Conservation (phyloP, 2,888 invertebrate genomes). For the Pantelozetes paolii region DNA sequence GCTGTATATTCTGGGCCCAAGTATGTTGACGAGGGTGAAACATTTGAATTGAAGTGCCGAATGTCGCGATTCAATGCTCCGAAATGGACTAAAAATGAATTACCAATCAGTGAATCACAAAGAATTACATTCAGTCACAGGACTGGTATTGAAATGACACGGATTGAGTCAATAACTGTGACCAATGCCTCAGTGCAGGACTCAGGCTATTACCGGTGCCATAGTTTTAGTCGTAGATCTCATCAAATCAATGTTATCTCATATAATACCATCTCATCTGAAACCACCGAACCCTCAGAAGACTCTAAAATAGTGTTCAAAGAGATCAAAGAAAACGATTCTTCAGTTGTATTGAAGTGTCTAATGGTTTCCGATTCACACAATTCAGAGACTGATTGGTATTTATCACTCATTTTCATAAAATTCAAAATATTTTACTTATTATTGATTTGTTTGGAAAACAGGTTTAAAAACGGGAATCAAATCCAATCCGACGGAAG, state of each 20-base stretch:
- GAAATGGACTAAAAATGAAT: conserved; percentile 45
- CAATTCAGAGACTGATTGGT: neutral
- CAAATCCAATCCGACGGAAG: conserved; percentile 26
- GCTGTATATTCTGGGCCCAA: conserved; percentile 44
- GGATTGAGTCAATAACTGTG: neutral
- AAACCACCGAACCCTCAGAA: neutral
- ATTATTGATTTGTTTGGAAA: no score
- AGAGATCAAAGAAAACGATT: conserved; percentile 18
- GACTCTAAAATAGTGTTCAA: neutral
- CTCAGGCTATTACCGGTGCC: conserved; percentile 45
- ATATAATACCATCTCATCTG: neutral
- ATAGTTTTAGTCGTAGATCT: conserved; percentile 38
- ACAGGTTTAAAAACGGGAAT: conserved; percentile 35
- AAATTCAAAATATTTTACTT: neutral
- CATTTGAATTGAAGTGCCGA: conserved; percentile 44
- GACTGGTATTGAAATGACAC: conserved; percentile 1
- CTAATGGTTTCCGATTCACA: neutral
- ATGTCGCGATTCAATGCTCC: conserved; percentile 45
- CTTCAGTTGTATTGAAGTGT: conserved; percentile 27
- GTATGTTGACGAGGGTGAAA: conserved; percentile 44
- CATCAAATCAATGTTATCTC: conserved; percentile 39
- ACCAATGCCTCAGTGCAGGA: conserved; percentile 40
- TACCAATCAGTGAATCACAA: conserved; percentile 12
- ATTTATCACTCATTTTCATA: neutral
- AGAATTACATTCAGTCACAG: neutral